phyloP scores from a whole-genome alignment of 2,888 invertebrate genomes.

The Cosmopolites sordidus region DNA sequence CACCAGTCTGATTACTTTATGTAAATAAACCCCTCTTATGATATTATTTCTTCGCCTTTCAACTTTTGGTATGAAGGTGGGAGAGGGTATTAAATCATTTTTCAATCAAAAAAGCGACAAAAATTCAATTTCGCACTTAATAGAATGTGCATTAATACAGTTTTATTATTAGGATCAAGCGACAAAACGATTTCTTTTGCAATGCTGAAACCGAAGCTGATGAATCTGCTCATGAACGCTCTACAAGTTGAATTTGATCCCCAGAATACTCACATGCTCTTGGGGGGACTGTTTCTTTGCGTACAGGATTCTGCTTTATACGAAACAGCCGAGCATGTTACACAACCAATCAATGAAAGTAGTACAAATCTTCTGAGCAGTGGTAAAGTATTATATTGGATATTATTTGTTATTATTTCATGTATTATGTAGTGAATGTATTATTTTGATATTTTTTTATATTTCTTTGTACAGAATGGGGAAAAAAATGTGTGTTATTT shows the following conservation, averaged over 20 bases:
- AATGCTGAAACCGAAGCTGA: constrained; percentile 68
- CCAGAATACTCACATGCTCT: constrained; percentile 80
- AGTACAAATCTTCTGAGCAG: constrained; percentile 64
- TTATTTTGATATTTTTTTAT: too few relatives aligned
- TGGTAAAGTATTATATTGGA: constrained; percentile 49
- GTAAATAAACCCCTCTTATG: too few relatives aligned
- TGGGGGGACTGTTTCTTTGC: constrained; percentile 72
- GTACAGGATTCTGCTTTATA: constrained; percentile 76
- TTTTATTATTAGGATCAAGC: constrained; percentile 23
- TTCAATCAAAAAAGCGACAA: too few relatives aligned
- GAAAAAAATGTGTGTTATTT: too few relatives aligned
- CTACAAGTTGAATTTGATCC: constrained; percentile 81
- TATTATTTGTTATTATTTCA: background rate
- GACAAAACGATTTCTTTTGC: constrained; percentile 55
- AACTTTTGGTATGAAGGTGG: too few relatives aligned
- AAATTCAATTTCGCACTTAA: background rate
- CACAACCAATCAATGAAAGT: constrained; percentile 53
- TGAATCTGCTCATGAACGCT: constrained; percentile 78
- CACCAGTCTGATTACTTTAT: too few relatives aligned
- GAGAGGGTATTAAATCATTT: too few relatives aligned
- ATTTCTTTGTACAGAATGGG: too few relatives aligned
- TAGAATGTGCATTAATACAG: too few relatives aligned
- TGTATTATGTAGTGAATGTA: background rate
- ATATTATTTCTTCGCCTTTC: too few relatives aligned
- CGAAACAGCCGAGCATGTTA: constrained; percentile 65